Conservation (phyloP, 53 echinoderm and acorn worm genomes). For the Holothuria scabra region DNA sequence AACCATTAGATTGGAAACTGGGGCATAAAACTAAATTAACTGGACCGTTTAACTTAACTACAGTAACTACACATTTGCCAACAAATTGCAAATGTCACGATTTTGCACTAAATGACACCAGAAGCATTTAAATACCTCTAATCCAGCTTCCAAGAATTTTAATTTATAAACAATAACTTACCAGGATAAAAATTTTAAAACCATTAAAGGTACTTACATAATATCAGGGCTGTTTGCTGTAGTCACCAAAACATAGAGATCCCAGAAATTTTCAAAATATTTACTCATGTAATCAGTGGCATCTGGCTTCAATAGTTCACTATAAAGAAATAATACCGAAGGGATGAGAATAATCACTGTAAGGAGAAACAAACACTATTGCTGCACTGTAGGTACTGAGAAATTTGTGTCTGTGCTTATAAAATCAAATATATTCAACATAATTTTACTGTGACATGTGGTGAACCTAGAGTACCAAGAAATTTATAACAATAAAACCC, state of each 20-base stretch:
- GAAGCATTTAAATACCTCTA: background rate
- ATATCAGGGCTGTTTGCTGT: constrained; percentile 99
- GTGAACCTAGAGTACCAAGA: too few species aligned
- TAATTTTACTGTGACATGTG: too few species aligned
- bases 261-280: constrained; percentile 93
- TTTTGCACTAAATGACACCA: background rate
- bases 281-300: constrained; percentile 70
- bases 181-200: background rate
- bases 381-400: too few species aligned
- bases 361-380: too few species aligned
- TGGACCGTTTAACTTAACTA: too few species aligned
- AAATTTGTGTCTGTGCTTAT: too few species aligned
- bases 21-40: too few species aligned
- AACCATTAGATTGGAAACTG: too few species aligned
- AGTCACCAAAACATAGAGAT: constrained; percentile 89
- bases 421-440: too few species aligned
- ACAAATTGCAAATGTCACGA: too few species aligned
- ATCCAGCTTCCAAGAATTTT: background rate
- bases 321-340: constrained; percentile 9
- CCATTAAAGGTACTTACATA: constrained; percentile 73
- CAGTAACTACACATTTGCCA: too few species aligned
- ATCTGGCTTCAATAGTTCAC: constrained; percentile 66
- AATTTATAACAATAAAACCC: too few species aligned
- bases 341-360: background rate
- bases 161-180: background rate